Percentiles rank a stretch among this genome's conserved stretches.
Conservation (phyloP, 1,140 invertebrate species). For the Argopecten irradians region DNA sequence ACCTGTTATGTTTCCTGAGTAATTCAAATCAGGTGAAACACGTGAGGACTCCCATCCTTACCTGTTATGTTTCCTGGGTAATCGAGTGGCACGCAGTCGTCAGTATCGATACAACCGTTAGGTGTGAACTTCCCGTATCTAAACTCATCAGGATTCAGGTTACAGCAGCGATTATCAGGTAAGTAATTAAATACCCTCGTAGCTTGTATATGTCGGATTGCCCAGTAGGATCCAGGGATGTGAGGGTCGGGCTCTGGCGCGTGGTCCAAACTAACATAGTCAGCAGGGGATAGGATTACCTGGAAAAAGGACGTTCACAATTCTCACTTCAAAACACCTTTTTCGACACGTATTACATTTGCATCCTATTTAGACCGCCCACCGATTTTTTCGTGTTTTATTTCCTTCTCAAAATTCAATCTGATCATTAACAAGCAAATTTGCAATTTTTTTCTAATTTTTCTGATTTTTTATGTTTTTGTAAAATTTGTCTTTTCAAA, state of each 20-base stretch:
- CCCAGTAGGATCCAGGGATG: constrained; percentile 67
- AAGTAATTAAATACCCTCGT: constrained; percentile 46
- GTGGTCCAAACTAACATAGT: constrained; percentile 69
- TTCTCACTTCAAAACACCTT: too few species aligned
- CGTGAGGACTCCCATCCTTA: constrained; percentile 58
- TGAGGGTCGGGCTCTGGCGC: constrained; percentile 67
- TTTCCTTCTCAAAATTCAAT: too few species aligned
- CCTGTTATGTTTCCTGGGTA: constrained; percentile 62
- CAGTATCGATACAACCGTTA: constrained; percentile 37
- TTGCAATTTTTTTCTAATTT: too few species aligned
- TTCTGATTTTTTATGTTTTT: too few species aligned
- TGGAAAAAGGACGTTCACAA: constrained; percentile 43
- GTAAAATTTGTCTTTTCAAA: too few species aligned
- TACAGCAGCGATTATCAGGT: constrained; percentile 59
- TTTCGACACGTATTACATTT: too few species aligned
- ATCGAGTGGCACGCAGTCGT: constrained; percentile 50
- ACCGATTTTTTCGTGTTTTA: too few species aligned
- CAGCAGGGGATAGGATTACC: constrained; percentile 67
- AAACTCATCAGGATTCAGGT: constrained; percentile 43
- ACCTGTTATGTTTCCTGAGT: too few species aligned
- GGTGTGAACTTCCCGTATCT: constrained; percentile 45
- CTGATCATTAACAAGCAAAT: too few species aligned
- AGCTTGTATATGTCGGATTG: constrained; percentile 60
- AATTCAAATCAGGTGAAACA: constrained; percentile 61
- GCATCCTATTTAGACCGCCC: too few species aligned